Evolutionary conservation across 2,797 vertebrate species (phyloP).

Genomic region (Esox masquinongy): DNA sequence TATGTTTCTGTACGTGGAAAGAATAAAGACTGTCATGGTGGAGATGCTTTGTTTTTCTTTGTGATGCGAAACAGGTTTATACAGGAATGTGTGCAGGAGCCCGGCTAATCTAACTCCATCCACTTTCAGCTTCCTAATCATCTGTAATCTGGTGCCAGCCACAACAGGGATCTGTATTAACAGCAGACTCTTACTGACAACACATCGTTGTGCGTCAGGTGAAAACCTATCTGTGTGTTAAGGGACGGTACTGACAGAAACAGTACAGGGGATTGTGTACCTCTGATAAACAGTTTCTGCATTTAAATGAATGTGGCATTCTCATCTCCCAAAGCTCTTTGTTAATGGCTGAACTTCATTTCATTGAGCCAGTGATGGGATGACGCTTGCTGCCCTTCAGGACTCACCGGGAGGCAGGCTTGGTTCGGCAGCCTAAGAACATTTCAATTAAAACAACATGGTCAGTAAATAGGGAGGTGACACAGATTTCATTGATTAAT

Average conservation of each 20-base stretch:
- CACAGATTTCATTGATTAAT: neutral
- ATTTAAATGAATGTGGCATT: neutral
- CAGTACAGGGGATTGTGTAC: neutral
- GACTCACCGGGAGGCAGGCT: slow-evolving; percentile 13
- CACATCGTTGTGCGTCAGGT: neutral
- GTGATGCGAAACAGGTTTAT: slow-evolving; percentile 9
- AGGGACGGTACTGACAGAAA: neutral
- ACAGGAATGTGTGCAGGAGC: slow-evolving; percentile 5
- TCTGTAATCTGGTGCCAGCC: slow-evolving; percentile 5
- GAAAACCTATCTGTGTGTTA: neutral
- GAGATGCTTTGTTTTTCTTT: neutral
- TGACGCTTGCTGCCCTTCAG: slow-evolving; percentile 32
- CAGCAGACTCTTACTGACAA: neutral
- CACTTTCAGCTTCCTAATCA: slow-evolving; percentile 14
- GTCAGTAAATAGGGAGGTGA: slow-evolving; percentile 17
- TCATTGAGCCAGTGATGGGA: slow-evolving; percentile 38
- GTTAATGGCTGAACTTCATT: slow-evolving; percentile 29
- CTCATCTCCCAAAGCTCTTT: slow-evolving; percentile 30
- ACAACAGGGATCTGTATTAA: neutral
- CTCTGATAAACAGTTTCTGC: neutral
- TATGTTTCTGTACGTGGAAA: neutral
- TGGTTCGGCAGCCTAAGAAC: slow-evolving; percentile 36
- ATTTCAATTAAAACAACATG: slow-evolving; percentile 41
- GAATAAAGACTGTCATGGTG: neutral
- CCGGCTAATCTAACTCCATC: slow-evolving; percentile 20